Evolutionary conservation across 2,888 invertebrate species (phyloP).

Genomic region (Apotomis capreana): DNA sequence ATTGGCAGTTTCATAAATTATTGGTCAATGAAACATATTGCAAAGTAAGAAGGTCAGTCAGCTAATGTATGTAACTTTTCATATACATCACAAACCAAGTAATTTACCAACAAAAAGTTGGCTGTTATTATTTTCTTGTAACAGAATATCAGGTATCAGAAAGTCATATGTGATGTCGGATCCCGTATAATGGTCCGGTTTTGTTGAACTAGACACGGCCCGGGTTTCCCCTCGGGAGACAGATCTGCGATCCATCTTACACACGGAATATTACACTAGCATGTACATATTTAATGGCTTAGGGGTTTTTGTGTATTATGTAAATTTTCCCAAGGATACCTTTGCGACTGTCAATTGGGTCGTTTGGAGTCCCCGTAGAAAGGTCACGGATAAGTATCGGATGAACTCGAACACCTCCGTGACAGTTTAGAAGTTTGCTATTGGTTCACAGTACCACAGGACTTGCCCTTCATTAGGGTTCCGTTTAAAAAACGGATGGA

Average conservation of each 20-base stretch:
- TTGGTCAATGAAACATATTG: neutral
- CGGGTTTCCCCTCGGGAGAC: slow-evolving; percentile 8
- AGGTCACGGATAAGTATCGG: too few species aligned
- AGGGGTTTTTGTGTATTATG: neutral
- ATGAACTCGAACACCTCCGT: too few species aligned
- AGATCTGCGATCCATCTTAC: slow-evolving; percentile 18
- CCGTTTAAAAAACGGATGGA: too few species aligned
- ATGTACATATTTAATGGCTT: slow-evolving; percentile 1
- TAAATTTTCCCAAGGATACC: neutral
- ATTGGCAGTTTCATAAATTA: too few species aligned
- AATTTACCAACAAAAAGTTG: slow-evolving; percentile 17
- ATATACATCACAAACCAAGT: slow-evolving; percentile 12
- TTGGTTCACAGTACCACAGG: too few species aligned
- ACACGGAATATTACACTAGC: slow-evolving; percentile 15
- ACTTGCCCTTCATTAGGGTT: too few species aligned
- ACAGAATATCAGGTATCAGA: neutral
- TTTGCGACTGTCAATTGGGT: too few species aligned
- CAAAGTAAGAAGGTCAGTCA: neutral
- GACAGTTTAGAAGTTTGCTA: too few species aligned
- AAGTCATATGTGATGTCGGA: neutral
- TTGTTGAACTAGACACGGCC: neutral
- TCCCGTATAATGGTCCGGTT: neutral
- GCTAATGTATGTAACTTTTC: slow-evolving; percentile 10
- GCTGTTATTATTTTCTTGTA: slow-evolving; percentile 7
- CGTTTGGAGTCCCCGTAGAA: too few species aligned